These are phyloP conservation scores for Abramis brama DNA, from an alignment of 2,113 vertebrate species.

Conservation along the genomic window DNA sequence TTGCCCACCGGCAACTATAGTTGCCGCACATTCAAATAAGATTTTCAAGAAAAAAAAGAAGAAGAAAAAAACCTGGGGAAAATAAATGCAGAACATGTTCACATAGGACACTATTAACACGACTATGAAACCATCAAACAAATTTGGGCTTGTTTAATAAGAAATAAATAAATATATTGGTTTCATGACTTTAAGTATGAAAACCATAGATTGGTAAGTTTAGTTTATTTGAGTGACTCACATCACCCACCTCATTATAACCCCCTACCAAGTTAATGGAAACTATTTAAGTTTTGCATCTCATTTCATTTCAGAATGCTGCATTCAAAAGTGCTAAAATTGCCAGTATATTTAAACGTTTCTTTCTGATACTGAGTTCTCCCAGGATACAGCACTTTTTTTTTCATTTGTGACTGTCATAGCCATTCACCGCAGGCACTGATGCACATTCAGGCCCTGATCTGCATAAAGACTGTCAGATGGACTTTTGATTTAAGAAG, in stretches of 20 bases:
- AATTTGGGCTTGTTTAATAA: too few relatives aligned
- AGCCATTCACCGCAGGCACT: conserved; percentile 7
- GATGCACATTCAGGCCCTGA: conserved; percentile 23
- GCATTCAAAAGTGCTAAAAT: not conserved
- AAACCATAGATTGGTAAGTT: not conserved
- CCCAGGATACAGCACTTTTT: not conserved
- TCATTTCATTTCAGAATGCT: not conserved
- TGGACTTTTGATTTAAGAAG: conserved; percentile 40
- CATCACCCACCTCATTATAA: not conserved
- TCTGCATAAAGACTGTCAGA: conserved; percentile 41
- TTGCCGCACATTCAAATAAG: too few relatives aligned
- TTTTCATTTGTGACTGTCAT: conserved; percentile 32
- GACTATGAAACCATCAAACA: too few relatives aligned
- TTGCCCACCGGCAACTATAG: too few relatives aligned
- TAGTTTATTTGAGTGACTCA: not conserved
- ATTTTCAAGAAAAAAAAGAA: too few relatives aligned
- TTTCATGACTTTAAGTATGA: not conserved
- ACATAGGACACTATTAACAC: too few relatives aligned
- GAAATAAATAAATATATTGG: not conserved
- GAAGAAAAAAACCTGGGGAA: too few relatives aligned
- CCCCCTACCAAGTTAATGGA: not conserved
- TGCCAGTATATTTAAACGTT: not conserved
- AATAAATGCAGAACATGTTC: too few relatives aligned
- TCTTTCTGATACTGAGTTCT: not conserved
- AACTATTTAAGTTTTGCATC: not conserved